Evolutionary conservation across 2,113 vertebrate genomes (phyloP).

Genomic region (Galbula dea): DNA sequence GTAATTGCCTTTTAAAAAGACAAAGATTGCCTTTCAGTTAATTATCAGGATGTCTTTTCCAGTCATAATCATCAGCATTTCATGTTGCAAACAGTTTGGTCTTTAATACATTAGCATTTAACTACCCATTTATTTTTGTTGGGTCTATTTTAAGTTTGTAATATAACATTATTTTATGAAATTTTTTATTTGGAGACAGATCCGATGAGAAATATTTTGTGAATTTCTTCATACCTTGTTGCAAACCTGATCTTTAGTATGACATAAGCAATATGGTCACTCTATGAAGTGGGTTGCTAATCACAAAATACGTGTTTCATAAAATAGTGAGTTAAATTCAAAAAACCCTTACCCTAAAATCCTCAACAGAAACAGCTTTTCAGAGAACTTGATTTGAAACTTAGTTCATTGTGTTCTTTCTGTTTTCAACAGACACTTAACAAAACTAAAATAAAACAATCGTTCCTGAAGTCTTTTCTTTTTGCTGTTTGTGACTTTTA

Average conservation of each 20-base stretch:
- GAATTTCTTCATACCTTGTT: background rate
- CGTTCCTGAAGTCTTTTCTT: background rate
- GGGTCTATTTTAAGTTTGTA: constrained; percentile 65
- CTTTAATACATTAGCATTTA: constrained; percentile 59
- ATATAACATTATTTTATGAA: constrained; percentile 23
- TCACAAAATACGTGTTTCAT: background rate
- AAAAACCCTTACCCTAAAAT: background rate
- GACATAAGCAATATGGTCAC: background rate
- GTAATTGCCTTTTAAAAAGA: constrained; percentile 1
- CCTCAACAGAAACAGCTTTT: background rate
- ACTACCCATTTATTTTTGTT: constrained; percentile 66
- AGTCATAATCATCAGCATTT: constrained; percentile 61
- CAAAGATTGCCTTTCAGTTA: constrained; percentile 31
- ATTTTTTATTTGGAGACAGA: background rate
- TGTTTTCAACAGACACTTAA: background rate
- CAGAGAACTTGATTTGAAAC: background rate
- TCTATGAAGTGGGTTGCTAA: background rate
- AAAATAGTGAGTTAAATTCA: too few relatives aligned
- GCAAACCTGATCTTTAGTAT: background rate
- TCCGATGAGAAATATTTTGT: background rate
- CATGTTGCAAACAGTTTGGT: constrained; percentile 60
- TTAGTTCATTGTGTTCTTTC: background rate
- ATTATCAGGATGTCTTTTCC: constrained; percentile 39
- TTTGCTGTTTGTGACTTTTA: background rate
- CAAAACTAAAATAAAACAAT: background rate